Evolutionary conservation across 2,113 vertebrate genomes (phyloP), one percentile per base, ranked within the genome.

Genomic region (Poeciliopsis retropinna): DNA sequence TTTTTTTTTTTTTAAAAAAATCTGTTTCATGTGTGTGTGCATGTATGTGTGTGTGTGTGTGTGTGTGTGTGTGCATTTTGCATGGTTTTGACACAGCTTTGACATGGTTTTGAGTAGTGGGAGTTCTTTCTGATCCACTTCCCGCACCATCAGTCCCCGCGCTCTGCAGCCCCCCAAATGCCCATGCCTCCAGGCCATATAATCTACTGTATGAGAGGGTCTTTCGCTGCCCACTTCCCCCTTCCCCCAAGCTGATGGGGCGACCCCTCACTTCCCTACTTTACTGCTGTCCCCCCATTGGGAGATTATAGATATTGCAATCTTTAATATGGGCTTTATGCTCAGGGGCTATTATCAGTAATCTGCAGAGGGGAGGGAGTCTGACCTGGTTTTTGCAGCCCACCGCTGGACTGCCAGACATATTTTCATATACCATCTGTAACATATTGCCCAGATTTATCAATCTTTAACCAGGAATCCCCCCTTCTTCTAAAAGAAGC

Each of bases 301-400:
- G 88, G 92, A 93, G 93, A 94, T 94, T 94, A 94, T 94, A 93
- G 90, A 94, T 94, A 94, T 94, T 93, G 90, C 92, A 93, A 93
- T 94, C 93, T 94, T 94, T 94, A 94, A 93, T 94, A 94, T 93
- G 90, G 90, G 93, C 87, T 94, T 94, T 94, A 94, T 93, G 89
- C 90, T 93, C 90, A 89, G 87, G 87, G 91, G 90, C 92, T 92
- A 93, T 93, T 93, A 94, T 92, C 93, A 91, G 92, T 93, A 93
- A 93, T 91, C 92, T 93, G 91, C 85, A 62, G 81, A 76, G 91
- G 90, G 89, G 89, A 80, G 88, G 89, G 88, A 83, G 90, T 85
- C 81, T 93, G 92, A 93, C 93, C 93, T 92, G 92, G 86, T 91
- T 94, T 93, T 89, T 89, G 78, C 84, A 86, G 83, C 85, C 86